Percentiles rank a stretch among this genome's conserved stretches.
phyloP scores from a whole-genome alignment of 1,140 invertebrate species.

The Drosophila subpulchrella region DNA sequence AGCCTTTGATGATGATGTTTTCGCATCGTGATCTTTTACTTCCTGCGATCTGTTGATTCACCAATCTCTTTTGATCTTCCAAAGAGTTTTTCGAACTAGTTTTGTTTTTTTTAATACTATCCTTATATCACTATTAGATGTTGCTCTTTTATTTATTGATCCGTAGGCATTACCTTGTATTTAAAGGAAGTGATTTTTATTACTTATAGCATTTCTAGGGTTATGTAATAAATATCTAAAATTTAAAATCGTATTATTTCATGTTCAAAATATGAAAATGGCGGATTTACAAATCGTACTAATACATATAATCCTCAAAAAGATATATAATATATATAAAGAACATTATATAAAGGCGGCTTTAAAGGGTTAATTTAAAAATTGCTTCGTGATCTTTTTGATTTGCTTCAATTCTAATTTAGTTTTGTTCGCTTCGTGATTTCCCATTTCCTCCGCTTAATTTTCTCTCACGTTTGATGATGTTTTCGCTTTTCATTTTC shows the following conservation, averaged over 20 bases:
- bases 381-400: neutral
- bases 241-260: too few species aligned
- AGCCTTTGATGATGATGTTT: constrained; percentile 5
- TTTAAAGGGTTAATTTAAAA: neutral
- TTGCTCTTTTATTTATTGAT: neutral
- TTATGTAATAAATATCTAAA: too few species aligned
- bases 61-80: neutral
- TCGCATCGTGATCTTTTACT: constrained; percentile 6
- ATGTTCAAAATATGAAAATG: too few species aligned
- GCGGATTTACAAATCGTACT: too few species aligned
- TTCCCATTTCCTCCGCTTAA: constrained; percentile 15
- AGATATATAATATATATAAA: neutral
- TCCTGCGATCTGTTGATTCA: constrained; percentile 11
- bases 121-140: neutral
- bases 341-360: too few species aligned
- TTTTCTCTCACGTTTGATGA: constrained; percentile 14
- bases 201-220: too few species aligned
- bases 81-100: constrained; percentile 1
- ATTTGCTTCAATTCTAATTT: neutral
- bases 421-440: neutral
- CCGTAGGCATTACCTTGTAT: neutral
- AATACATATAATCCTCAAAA: neutral
- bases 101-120: neutral
- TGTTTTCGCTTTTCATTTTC: constrained; percentile 20
- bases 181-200: too few species aligned